Conservation (phyloP, 2,888 invertebrate species). For the Eupelmus urozonus region DNA sequence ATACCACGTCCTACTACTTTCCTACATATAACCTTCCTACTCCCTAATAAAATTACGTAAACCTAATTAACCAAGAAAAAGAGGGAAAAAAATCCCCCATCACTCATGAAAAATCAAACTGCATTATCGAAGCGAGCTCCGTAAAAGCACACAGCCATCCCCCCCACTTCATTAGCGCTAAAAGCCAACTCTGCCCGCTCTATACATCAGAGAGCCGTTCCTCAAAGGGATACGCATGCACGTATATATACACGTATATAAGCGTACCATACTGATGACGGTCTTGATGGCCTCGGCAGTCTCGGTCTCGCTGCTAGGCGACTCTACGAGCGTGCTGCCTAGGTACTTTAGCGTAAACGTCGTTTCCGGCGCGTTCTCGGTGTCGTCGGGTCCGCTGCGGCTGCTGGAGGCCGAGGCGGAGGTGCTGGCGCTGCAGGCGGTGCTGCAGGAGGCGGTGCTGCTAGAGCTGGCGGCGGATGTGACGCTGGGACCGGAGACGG, state of each 20-base stretch:
- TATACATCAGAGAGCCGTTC: background rate
- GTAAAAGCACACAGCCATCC: no score
- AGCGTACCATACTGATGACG: slow-evolving; percentile 82
- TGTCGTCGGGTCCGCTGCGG: slow-evolving; percentile 70
- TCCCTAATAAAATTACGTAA: no score
- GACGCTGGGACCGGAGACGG: slow-evolving; percentile 78
- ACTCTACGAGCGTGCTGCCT: slow-evolving; percentile 87
- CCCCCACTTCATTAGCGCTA: background rate
- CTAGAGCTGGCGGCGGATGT: slow-evolving; percentile 70
- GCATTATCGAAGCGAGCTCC: no score
- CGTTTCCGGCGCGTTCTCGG: slow-evolving; percentile 75
- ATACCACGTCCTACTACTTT: no score
- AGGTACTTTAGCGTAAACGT: slow-evolving; percentile 82
- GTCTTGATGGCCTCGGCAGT: slow-evolving; percentile 90
- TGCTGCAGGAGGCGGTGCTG: slow-evolving; percentile 70
- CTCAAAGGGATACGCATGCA: background rate
- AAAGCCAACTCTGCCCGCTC: background rate
- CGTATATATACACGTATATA: background rate
- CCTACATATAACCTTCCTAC: no score
- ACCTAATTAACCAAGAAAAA: no score
- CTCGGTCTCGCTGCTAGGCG: slow-evolving; percentile 85
- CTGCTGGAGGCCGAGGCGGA: slow-evolving; percentile 72
- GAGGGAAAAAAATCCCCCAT: no score
- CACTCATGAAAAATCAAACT: no score
- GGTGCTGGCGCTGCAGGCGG: slow-evolving; percentile 72